A percentile compares a stretch with the other conserved stretches of the same genome.
Conservation (phyloP, 1,140 invertebrate species). For the Pogonomyrmex californicus region DNA sequence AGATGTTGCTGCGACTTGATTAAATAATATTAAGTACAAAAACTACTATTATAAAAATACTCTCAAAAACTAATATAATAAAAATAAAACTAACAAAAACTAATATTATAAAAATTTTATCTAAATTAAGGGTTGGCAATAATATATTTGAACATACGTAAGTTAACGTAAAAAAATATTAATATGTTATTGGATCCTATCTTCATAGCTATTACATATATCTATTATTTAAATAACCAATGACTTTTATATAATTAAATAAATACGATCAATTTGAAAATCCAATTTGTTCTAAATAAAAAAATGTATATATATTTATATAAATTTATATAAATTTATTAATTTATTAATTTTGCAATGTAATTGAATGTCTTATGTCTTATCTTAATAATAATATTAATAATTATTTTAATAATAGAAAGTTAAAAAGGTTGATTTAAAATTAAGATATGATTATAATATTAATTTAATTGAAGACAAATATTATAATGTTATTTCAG, state of each 20-base stretch:
- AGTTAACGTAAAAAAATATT: background rate
- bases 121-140: background rate
- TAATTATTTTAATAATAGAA: background rate
- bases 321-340: too few relatives aligned
- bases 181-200: background rate
- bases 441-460: background rate
- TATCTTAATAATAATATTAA: background rate
- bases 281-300: background rate
- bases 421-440: background rate
- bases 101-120: background rate
- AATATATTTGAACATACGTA: background rate
- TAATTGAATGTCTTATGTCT: background rate
- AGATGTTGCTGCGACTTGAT: background rate
- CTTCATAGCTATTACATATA: background rate
- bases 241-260: background rate
- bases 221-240: background rate
- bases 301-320: background rate
- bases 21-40: conserved; percentile 4
- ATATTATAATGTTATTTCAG: background rate
- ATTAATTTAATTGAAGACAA: background rate
- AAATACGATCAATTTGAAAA: background rate
- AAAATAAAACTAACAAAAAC: too few relatives aligned
- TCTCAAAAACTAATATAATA: too few relatives aligned
- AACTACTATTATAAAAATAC: background rate
- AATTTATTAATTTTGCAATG: background rate